Percentiles rank a stretch among this genome's conserved stretches.
Conservation (phyloP, 2,797 vertebrate genomes). For the Propithecus deckenii region DNA sequence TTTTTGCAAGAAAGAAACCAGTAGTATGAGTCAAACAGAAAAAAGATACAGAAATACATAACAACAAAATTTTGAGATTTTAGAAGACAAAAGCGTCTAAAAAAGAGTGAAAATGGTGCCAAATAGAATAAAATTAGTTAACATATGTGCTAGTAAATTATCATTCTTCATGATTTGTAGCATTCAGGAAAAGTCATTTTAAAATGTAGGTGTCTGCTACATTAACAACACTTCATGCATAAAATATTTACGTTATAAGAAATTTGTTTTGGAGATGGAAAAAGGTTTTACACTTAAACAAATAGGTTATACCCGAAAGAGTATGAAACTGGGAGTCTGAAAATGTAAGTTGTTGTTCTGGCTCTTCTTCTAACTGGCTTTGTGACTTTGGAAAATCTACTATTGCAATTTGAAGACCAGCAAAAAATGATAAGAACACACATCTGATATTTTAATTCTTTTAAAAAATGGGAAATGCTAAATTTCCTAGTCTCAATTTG, state of each 20-base stretch:
- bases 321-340: not conserved
- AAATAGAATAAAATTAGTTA: conserved; percentile 14
- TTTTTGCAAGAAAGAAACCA: not conserved
- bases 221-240: not conserved
- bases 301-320: conserved; percentile 35
- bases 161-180: not conserved
- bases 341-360: not conserved
- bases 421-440: not conserved
- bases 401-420: not conserved
- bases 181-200: conserved; percentile 25
- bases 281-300: conserved; percentile 29
- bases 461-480: not conserved
- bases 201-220: conserved; percentile 11
- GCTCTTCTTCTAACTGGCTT: not conserved
- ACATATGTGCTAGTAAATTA: not conserved
- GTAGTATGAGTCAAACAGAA: not conserved
- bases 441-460: not conserved
- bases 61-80: not conserved
- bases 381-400: conserved; percentile 34
- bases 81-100: not conserved
- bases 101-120: conserved; percentile 17
- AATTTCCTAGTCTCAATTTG: not conserved
- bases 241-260: conserved; percentile 21
- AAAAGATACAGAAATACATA: not conserved
- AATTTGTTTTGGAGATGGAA: conserved; percentile 26